A percentile compares a stretch with the other conserved stretches of the same genome.
These are phyloP conservation scores for Pteropus rufus DNA, from an alignment of 2,797 vertebrate species.

Conservation along the genomic window DNA sequence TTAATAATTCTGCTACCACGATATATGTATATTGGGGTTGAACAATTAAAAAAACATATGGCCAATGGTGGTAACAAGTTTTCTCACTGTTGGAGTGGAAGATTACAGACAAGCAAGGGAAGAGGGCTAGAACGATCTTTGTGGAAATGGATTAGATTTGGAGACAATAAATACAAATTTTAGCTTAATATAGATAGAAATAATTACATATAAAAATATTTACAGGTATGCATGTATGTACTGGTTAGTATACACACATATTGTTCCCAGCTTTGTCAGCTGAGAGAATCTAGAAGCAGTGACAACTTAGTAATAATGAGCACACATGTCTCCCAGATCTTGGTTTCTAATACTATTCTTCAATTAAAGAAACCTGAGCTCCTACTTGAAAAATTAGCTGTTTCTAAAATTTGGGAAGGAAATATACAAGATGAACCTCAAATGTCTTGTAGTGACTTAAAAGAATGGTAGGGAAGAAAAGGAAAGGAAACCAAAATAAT, in stretches of 20 bases:
- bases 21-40: no score
- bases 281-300: not conserved
- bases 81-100: no score
- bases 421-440: not conserved
- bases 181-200: no score
- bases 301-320: not conserved
- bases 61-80: no score
- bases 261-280: not conserved
- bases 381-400: not conserved
- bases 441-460: not conserved
- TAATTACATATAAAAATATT: not conserved
- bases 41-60: no score
- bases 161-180: no score
- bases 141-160: no score
- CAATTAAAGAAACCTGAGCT: not conserved
- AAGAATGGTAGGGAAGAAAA: not conserved
- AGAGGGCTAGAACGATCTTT: no score
- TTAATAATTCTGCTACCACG: not conserved
- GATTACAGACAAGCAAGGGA: no score
- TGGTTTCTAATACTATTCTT: not conserved
- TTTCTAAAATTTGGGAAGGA: not conserved
- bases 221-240: not conserved
- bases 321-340: not conserved
- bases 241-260: not conserved
- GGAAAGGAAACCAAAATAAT: not conserved